phyloP scores from a whole-genome alignment of 2,797 vertebrate species.

The Spinibarbus caldwelli region DNA sequence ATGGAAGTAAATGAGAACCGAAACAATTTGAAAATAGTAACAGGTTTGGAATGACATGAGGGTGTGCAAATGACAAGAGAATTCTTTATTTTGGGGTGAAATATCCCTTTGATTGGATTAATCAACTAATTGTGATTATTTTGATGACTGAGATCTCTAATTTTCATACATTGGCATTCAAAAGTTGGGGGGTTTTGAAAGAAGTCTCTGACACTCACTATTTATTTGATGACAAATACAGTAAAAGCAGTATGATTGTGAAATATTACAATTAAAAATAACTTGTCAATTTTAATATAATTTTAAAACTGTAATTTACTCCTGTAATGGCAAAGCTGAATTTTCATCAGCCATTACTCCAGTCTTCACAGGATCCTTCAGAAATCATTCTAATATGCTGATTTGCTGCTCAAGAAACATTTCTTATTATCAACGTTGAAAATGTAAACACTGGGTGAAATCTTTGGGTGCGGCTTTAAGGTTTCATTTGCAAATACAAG shows the following conservation, averaged over 20 bases:
- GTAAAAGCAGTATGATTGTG: background rate
- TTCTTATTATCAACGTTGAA: background rate
- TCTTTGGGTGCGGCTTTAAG: background rate
- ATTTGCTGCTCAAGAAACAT: background rate
- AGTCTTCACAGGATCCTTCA: background rate
- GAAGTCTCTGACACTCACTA: background rate
- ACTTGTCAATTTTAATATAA: no score
- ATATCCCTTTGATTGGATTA: background rate
- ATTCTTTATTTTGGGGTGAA: no score
- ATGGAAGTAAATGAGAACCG: no score
- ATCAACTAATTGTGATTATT: background rate
- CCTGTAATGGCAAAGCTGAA: background rate
- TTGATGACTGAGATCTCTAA: background rate
- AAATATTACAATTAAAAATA: background rate
- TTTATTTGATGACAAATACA: background rate
- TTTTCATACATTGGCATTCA: background rate
- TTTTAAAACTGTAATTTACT: background rate
- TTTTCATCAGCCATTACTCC: background rate
- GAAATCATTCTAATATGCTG: background rate
- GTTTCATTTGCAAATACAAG: constrained; percentile 2
- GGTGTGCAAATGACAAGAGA: no score
- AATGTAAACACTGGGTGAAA: background rate
- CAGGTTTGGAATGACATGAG: no score
- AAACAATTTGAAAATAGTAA: no score
- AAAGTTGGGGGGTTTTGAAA: background rate